These are phyloP conservation scores for Salmo trutta DNA, from an alignment of 2,797 vertebrate genomes.

Conservation along the genomic window DNA sequence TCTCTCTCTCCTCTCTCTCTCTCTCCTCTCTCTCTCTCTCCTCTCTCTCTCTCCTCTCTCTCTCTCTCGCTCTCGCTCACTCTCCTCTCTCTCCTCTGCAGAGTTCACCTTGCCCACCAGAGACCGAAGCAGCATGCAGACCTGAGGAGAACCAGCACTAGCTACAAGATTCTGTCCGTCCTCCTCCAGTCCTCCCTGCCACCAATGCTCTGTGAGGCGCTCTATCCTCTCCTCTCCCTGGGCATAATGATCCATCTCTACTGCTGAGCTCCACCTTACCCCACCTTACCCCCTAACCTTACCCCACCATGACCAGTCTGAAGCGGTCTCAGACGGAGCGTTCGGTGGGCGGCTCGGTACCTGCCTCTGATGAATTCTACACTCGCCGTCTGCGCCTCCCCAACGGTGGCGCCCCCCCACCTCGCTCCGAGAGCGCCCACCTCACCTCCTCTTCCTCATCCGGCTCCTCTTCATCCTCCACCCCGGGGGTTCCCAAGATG, in stretches of 20 bases:
- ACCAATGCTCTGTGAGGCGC: slow-evolving; percentile 57
- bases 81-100: background rate
- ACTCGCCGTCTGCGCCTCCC: slow-evolving; percentile 94
- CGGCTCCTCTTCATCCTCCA: slow-evolving; percentile 64
- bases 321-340: slow-evolving; percentile 98
- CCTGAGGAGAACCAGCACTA: background rate
- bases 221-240: slow-evolving; percentile 41
- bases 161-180: background rate
- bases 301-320: slow-evolving; percentile 92
- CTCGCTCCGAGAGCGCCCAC: slow-evolving; percentile 87
- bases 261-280: slow-evolving; percentile 66
- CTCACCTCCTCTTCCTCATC: slow-evolving; percentile 63
- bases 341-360: slow-evolving; percentile 88
- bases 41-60: too few relatives aligned
- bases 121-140: background rate
- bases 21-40: slow-evolving; percentile 5
- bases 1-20: slow-evolving; percentile 8
- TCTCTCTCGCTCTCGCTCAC: too few relatives aligned
- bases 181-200: slow-evolving; percentile 30
- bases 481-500: slow-evolving; percentile 98
- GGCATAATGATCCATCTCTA: slow-evolving; percentile 63
- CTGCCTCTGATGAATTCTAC: slow-evolving; percentile 94
- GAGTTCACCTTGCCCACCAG: background rate
- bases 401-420: slow-evolving; percentile 92
- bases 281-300: slow-evolving; percentile 41